A percentile compares a stretch with the other conserved stretches of the same genome.
Evolutionary conservation across 2,888 invertebrate genomes (phyloP).

Genomic region (Drosophila quinaria): DNA sequence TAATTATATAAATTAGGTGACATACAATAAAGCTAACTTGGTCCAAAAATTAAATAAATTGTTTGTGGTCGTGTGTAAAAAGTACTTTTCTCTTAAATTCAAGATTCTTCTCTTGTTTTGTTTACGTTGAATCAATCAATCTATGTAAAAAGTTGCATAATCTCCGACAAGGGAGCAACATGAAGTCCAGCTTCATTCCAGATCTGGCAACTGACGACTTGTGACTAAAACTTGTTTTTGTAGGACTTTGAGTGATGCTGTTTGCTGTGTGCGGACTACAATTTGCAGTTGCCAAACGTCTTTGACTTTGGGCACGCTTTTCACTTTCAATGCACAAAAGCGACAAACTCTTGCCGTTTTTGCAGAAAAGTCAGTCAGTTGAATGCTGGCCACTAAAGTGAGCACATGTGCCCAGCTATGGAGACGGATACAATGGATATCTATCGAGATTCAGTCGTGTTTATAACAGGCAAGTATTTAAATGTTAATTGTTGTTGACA

Average conservation of each 20-base stretch:
- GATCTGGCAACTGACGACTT: conserved; percentile 33
- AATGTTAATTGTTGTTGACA: not conserved
- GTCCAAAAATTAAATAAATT: no score
- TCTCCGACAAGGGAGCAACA: conserved; percentile 40
- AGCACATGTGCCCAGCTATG: conserved; percentile 48
- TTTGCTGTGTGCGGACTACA: not conserved
- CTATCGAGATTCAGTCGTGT: conserved; percentile 79
- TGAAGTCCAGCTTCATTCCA: conserved; percentile 35
- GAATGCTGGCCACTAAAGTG: conserved; percentile 52
- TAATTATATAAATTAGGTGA: no score
- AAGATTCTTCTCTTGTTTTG: not conserved
- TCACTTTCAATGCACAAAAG: conserved; percentile 67
- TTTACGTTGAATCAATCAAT: not conserved
- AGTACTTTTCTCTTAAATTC: not conserved
- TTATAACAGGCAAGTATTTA: conserved; percentile 78
- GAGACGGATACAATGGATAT: conserved; percentile 55
- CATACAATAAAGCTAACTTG: no score
- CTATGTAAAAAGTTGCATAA: conserved; percentile 18
- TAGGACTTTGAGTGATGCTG: conserved; percentile 46
- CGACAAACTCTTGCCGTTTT: conserved; percentile 25
- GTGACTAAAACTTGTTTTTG: conserved; percentile 67
- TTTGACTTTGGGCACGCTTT: conserved; percentile 44
- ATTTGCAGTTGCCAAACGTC: conserved; percentile 3
- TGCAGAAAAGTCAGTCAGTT: conserved; percentile 53
- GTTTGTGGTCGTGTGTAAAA: no score